phyloP scores from a whole-genome alignment of 2,113 vertebrate species.

The Neofelis nebulosa region DNA sequence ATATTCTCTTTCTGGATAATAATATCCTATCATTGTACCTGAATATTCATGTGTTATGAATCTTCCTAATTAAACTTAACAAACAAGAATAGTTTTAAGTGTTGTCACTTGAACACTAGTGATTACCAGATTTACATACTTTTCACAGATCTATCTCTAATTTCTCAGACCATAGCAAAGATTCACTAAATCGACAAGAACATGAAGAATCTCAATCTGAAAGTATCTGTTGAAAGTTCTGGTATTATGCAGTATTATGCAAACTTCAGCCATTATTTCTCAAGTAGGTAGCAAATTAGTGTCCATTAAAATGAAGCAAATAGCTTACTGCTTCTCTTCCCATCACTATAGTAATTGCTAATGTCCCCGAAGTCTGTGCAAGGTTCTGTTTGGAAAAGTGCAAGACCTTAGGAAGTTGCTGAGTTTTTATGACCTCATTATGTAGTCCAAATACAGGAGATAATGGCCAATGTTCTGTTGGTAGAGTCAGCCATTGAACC shows the following conservation, averaged over 20 bases:
- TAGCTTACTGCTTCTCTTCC: not conserved
- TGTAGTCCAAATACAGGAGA: not conserved
- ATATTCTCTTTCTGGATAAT: not conserved
- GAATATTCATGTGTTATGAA: not conserved
- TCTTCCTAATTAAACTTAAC: slow-evolving; percentile 7
- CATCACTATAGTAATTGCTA: not conserved
- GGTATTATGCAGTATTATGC: not conserved
- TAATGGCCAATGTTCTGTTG: not conserved
- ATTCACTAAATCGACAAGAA: not conserved
- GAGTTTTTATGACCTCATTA: not conserved
- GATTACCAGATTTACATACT: not conserved
- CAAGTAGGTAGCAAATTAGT: not conserved
- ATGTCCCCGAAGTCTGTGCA: not conserved
- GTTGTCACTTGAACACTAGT: not conserved
- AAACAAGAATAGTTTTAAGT: not conserved
- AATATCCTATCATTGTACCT: not conserved
- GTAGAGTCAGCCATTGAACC: not conserved
- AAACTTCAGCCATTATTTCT: not conserved
- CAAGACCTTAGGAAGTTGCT: not conserved
- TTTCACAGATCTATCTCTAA: not conserved
- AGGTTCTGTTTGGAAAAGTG: not conserved
- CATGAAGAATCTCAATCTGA: not conserved
- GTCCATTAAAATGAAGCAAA: not conserved
- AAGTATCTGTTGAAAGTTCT: slow-evolving; percentile 7
- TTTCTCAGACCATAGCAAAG: not conserved